Base-by-base conservation (phyloP, 2,888 invertebrate species). In the Chymomyza fuscimana region DNA sequence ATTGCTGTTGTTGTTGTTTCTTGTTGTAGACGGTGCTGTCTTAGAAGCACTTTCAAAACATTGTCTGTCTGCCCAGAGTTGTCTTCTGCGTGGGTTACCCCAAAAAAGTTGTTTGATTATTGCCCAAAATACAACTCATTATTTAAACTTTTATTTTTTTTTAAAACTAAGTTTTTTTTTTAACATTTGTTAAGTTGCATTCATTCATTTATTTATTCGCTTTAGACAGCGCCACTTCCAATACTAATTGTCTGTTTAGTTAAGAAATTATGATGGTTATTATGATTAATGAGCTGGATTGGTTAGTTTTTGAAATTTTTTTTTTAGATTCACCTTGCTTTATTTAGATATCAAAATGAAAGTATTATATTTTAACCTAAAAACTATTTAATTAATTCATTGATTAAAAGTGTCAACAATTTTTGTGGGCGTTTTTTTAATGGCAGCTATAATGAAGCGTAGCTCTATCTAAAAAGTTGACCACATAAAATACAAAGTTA, bases 201-300 rank as follows among this genome's bases (percentile, higher is more conserved):
- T 46, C 40, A n/a, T 54, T 19, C 66, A 16, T 22, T 25, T 16
- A 15, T 46, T 12, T 46, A 12, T 46, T 46, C 16, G 22, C 32
- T 59, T 32, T 25, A 25, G 67, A 52, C 72, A 73, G 69, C 69
- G 66, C 70, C 70, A 77, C 76, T 79, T 59, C 69, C 32, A 64
- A 65, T 74, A 77, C 84, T 86, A 79, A 84, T 84, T 82, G 78
- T 85, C 66, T 79, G 70, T 81, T 86, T 81, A 76, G 78, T 56
- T 74, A 50, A 19, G 50, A 84, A 78, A 72, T 77, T 69, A 80
- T 74, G 71, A 76, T 69, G 10, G 12, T 46, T 46, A 46, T 46
- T 10, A 46, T 46, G 40, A 46, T 46, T 46, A 46, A 46, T 12
- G 40, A 46, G 73, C 63, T 72, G 22, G 64, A 72, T 68, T 71